These are phyloP conservation scores for Macrotis lagotis DNA, from an alignment of 2,113 vertebrate genomes.

Conservation along the genomic window DNA sequence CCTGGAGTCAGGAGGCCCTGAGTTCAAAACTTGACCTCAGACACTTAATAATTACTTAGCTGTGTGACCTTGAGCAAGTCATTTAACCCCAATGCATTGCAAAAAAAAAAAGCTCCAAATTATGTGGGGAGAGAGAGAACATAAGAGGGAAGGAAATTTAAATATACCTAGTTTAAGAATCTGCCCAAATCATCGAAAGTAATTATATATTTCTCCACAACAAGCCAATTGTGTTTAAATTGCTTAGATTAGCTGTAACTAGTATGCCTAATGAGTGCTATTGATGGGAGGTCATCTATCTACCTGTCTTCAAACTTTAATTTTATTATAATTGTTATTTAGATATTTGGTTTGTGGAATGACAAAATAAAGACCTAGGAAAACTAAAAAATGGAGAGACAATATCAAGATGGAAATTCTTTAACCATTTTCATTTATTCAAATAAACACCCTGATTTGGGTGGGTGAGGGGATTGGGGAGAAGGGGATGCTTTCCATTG, in stretches of 20 bases:
- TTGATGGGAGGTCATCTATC: neutral
- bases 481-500: too few species aligned
- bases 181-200: slow-evolving; percentile 41
- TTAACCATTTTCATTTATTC: slow-evolving; percentile 13
- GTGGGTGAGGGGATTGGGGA: too few species aligned
- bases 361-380: slow-evolving; percentile 27
- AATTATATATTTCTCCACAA: slow-evolving; percentile 42
- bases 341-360: neutral
- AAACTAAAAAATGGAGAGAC: slow-evolving; percentile 33
- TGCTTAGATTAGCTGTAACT: neutral
- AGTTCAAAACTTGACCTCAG: too few species aligned
- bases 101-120: neutral
- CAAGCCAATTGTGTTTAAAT: slow-evolving; percentile 57
- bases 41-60: too few species aligned
- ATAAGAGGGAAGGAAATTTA: slow-evolving; percentile 18
- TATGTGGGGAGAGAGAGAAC: too few species aligned
- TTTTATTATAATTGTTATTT: slow-evolving; percentile 33
- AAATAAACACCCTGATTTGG: slow-evolving; percentile 36
- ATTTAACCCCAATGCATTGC: too few species aligned
- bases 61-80: too few species aligned
- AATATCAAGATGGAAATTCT: slow-evolving; percentile 29
- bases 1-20: too few species aligned
- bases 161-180: slow-evolving; percentile 34
- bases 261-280: neutral
- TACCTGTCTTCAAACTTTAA: slow-evolving; percentile 39